These are phyloP conservation scores for Myotis vivesi DNA, from an alignment of 2,797 vertebrate genomes.

Conservation along the genomic window DNA sequence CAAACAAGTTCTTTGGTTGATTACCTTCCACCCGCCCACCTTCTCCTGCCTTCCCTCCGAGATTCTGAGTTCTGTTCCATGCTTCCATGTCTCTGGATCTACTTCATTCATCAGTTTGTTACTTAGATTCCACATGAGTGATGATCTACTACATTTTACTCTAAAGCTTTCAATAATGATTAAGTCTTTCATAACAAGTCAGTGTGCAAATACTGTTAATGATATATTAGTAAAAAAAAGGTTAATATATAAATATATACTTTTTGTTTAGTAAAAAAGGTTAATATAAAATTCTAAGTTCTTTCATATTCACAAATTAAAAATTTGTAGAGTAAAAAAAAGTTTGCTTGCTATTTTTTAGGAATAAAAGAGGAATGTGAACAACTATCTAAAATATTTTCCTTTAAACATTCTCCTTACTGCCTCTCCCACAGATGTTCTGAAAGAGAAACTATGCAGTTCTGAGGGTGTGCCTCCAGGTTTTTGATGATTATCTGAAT, in stretches of 20 bases:
- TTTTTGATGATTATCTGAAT: slow-evolving; percentile 38
- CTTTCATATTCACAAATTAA: slow-evolving; percentile 32
- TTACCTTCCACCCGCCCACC: no score
- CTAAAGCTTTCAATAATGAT: background rate
- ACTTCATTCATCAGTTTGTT: no score
- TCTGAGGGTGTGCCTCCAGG: slow-evolving; percentile 11
- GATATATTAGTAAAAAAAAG: background rate
- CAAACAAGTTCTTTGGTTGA: no score
- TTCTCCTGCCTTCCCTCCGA: no score
- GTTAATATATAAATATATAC: background rate
- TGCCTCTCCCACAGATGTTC: background rate
- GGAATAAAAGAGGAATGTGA: slow-evolving; percentile 39
- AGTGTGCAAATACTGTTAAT: background rate
- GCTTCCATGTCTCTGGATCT: no score
- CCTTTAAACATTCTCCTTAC: slow-evolving; percentile 1
- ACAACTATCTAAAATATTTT: slow-evolving; percentile 55
- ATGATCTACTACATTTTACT: background rate
- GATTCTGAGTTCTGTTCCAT: no score
- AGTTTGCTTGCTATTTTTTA: slow-evolving; percentile 10
- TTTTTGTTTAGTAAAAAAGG: background rate
- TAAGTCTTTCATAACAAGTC: slow-evolving; percentile 2
- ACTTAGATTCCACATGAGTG: no score
- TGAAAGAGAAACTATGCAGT: slow-evolving; percentile 36
- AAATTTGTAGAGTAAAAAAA: background rate
- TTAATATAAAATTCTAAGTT: background rate